Conservation (phyloP, 2,888 invertebrate genomes). For the Ptycholaimellus sp. region DNA sequence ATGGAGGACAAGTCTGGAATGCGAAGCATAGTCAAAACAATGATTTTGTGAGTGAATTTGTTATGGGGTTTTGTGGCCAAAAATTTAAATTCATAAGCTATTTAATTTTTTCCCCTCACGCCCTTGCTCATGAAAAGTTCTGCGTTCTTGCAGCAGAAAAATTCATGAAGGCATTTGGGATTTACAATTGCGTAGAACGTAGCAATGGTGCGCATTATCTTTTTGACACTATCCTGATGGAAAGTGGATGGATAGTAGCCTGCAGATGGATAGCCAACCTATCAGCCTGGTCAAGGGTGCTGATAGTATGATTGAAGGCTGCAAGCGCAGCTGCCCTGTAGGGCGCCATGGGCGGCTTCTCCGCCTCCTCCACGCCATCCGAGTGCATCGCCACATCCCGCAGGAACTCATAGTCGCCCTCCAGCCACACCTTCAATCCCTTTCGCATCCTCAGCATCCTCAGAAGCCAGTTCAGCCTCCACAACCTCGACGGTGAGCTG, state of each 20-base stretch:
- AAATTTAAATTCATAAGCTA: no score
- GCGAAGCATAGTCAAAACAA: no score
- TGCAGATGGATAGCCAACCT: constrained; percentile 45
- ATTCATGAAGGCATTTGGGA: no score
- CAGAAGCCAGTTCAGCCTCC: neutral
- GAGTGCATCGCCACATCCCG: constrained; percentile 39
- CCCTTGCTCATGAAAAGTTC: no score
- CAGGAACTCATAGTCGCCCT: constrained; percentile 40
- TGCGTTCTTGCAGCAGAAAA: no score
- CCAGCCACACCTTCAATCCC: constrained; percentile 10
- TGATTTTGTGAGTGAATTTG: no score
- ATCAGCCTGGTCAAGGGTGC: constrained; percentile 17
- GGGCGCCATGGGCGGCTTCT: constrained; percentile 3
- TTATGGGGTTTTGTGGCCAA: no score
- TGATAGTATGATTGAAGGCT: neutral
- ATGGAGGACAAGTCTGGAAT: constrained; percentile 41
- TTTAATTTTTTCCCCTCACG: no score
- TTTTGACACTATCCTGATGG: no score
- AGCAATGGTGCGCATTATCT: no score
- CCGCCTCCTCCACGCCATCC: constrained; percentile 2
- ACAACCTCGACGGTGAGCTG: neutral
- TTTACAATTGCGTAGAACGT: no score
- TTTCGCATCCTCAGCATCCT: neutral
- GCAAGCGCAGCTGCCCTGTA: neutral
- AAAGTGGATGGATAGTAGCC: no score